phyloP scores from a whole-genome alignment of 2,113 vertebrate genomes.

The Oenanthe melanoleuca region DNA sequence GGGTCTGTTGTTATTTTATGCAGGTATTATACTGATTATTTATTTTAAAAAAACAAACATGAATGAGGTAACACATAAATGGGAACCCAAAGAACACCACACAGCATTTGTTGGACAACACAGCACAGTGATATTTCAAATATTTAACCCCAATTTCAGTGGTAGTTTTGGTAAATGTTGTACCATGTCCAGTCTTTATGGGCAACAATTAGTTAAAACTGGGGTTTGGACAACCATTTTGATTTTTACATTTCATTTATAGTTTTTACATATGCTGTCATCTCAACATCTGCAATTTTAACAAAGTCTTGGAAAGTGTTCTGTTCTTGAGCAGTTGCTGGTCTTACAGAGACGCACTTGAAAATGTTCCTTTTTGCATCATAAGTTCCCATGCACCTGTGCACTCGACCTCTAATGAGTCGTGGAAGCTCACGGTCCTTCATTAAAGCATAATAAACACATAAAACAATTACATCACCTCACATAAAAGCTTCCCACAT shows the following conservation, averaged over 20 bases:
- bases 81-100: neutral
- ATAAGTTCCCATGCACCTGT: slow-evolving; percentile 92
- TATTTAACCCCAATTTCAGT: neutral
- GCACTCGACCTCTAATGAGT: slow-evolving; percentile 89
- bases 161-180: neutral
- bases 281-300: slow-evolving; percentile 81
- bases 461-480: neutral
- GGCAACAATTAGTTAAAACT: neutral
- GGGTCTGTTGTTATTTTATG: neutral
- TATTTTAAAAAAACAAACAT: neutral
- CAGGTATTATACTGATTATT: neutral
- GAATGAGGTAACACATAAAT: neutral
- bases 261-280: slow-evolving; percentile 79
- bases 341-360: slow-evolving; percentile 88
- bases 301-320: slow-evolving; percentile 84
- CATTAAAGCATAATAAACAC: slow-evolving; percentile 37
- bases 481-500: neutral
- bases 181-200: neutral
- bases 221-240: neutral
- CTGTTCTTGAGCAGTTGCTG: slow-evolving; percentile 84
- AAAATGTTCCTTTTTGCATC: slow-evolving; percentile 83
- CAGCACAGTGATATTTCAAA: neutral
- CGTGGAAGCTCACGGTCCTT: slow-evolving; percentile 91
- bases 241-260: slow-evolving; percentile 79
- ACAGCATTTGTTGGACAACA: neutral